Base-by-base conservation (phyloP, 2,113 vertebrate genomes). In the Diglossa brunneiventris region DNA sequence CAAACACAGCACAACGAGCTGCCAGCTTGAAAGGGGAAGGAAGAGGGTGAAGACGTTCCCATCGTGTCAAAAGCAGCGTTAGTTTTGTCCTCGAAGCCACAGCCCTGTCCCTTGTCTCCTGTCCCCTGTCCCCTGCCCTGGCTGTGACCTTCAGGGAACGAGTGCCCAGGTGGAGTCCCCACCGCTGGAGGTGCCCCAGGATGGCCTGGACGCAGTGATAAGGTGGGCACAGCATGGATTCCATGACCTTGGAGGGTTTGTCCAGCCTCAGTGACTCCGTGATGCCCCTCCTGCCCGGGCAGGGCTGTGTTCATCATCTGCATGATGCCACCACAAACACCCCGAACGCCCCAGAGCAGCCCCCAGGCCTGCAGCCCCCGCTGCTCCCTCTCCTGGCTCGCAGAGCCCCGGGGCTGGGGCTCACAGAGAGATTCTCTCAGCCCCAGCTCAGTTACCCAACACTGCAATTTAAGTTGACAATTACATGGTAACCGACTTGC, bases 381-480 rank as follows among this genome's bases (percentile, higher is more conserved):
- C 15, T 2, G 8, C 1, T 2, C 56, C 56, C 58, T 31, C 13
- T 2, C 13, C 0, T 2, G 4, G 2, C 50, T 5, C 1, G 0
- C 81, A 42, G 72, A 35, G 68, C 70, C 39, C 3, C 11, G 30
- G 33, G 68, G 74, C 77, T 30, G 52, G 37, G 79, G 15, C 30
- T 35, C 35, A 2, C 30, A 39, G 52, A 27, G 74, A 62, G 91
- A 73, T 81, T 28, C 30, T 47, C 67, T n/a, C 90, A 90, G 79
- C 76, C 63, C 15, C 23, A 26, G 92, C 80, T 2, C 69, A 74
- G 96, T 96, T 92, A 95, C 41, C 96, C 94, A 94, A 92, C 92
- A 79, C 93, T 85, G 94, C 96, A 93, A 93, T 97, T 96, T 68
- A 42, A 94, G 90, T 46, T 95, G 96, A 95, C 96, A 96, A 95